Base-by-base conservation (phyloP, 1,140 invertebrate species). In the Dolichoris vasculosae region DNA sequence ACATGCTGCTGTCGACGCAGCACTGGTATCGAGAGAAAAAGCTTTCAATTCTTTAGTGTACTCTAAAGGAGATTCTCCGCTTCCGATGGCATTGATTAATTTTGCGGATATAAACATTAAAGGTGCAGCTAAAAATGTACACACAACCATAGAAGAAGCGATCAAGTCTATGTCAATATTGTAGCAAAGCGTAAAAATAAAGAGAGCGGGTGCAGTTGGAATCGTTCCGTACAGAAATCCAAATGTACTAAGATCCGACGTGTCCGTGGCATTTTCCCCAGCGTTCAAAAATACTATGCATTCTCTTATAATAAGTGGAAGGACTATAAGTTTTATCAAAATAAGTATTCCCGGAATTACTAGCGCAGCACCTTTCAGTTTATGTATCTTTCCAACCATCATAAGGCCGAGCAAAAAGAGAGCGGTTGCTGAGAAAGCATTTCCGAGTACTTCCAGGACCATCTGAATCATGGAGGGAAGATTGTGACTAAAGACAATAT, bases 191-290 rank as follows among this genome's bases (percentile, higher is more conserved):
- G 98, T 97, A 93, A 98, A 98, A 13, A 99, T 97, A 93, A 99
- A 99, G 9, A 98, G 97, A 64, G 97, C 97, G 0, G 98, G 98
- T 43, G 98, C 98, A 55, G 98, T 96, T 2, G 98, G 98, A 92
- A 99, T 97, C 0, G 98, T 99, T 79, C 98, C 98, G 92, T 99
- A 99, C 0, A 99, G 94, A 94, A 99, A 99, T 0, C 97, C 98
- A 93, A 97, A 99, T 77, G 97, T 98, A 88, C 97, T 97, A 43
- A 98, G 94, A 87, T 97, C 96, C 35, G 95, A 93, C 0, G 97
- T 98, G 85, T 97, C 96, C 69, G 95, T 95, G 67, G 94, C 92
- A 90, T 96, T 96, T 0, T 88, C 90, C 1, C 96, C 96, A 63
- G 96, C 94, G 63, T 96, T 93, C 35, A 98, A 91, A 26, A 97